A percentile compares a stretch with the other conserved stretches of the same genome.
Conservation (phyloP, 1,140 invertebrate genomes). For the Harpegnathos saltator region DNA sequence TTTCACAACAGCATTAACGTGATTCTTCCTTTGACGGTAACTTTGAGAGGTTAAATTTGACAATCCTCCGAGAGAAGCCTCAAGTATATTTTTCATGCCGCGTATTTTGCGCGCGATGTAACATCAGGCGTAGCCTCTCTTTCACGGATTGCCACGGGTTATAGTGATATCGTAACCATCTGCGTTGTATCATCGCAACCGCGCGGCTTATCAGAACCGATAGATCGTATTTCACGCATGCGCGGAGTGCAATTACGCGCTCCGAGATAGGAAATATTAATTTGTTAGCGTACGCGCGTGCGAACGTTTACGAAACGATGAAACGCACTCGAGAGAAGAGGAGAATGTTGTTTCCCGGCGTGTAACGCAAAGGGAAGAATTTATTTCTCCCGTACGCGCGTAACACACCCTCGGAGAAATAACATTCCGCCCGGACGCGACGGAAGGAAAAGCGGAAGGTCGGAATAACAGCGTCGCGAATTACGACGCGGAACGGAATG, state of each 20-base stretch:
- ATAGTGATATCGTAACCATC: too few relatives aligned
- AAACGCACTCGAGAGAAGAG: conserved; percentile 40
- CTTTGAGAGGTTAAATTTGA: too few relatives aligned
- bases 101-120: too few relatives aligned
- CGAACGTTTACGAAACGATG: conserved; percentile 5
- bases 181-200: too few relatives aligned
- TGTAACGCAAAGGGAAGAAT: conserved; percentile 4
- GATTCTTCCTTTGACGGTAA: too few relatives aligned
- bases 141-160: too few relatives aligned
- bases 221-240: neutral
- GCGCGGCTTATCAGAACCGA: too few relatives aligned
- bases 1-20: too few relatives aligned
- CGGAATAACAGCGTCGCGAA: conserved; percentile 29
- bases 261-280: neutral
- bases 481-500: conserved; percentile 18
- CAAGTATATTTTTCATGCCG: too few relatives aligned
- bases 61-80: too few relatives aligned
- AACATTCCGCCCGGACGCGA: neutral
- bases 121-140: too few relatives aligned
- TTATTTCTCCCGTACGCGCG: conserved; percentile 7
- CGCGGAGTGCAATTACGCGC: neutral
- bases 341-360: conserved; percentile 14
- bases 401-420: neutral
- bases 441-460: neutral
- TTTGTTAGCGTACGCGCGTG: neutral